phyloP scores from a whole-genome alignment of 2,888 invertebrate species.

The Drosophila rubida region DNA sequence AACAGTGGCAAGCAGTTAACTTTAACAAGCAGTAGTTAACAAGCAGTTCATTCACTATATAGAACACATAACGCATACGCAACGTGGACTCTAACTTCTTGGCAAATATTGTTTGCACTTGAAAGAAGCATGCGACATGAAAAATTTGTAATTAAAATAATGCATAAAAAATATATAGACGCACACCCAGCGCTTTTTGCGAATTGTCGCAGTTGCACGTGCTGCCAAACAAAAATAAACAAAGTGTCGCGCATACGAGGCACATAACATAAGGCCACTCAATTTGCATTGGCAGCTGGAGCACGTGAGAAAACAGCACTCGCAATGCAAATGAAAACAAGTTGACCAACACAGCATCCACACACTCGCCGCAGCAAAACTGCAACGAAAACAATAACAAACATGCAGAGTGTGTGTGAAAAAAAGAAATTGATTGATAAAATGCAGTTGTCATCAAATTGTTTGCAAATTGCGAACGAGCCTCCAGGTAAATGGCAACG shows the following conservation, averaged over 20 bases:
- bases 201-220: conserved; percentile 60
- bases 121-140: not conserved
- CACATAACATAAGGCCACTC: conserved; percentile 50
- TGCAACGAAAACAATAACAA: conserved; percentile 18
- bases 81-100: not conserved
- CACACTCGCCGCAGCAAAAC: not conserved
- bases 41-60: not conserved
- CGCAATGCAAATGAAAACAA: conserved; percentile 32
- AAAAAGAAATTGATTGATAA: conserved; percentile 57
- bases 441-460: conserved; percentile 48
- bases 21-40: conserved; percentile 9
- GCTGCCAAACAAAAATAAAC: conserved; percentile 69
- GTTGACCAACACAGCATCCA: conserved; percentile 16
- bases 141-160: conserved; percentile 25
- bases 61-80: conserved; percentile 20
- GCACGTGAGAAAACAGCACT: conserved; percentile 70
- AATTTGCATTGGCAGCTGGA: conserved; percentile 64
- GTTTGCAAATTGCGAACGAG: conserved; percentile 40
- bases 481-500: conserved; percentile 29
- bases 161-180: not conserved
- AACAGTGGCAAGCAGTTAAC: conserved; percentile 32
- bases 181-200: conserved; percentile 30
- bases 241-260: conserved; percentile 34
- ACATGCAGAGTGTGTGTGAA: conserved; percentile 4
- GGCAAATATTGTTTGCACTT: conserved; percentile 13